A percentile compares a stretch with the other conserved stretches of the same genome.
These are phyloP conservation scores for Acrobasis repandana DNA, from an alignment of 2,888 invertebrate species.

Conservation along the genomic window DNA sequence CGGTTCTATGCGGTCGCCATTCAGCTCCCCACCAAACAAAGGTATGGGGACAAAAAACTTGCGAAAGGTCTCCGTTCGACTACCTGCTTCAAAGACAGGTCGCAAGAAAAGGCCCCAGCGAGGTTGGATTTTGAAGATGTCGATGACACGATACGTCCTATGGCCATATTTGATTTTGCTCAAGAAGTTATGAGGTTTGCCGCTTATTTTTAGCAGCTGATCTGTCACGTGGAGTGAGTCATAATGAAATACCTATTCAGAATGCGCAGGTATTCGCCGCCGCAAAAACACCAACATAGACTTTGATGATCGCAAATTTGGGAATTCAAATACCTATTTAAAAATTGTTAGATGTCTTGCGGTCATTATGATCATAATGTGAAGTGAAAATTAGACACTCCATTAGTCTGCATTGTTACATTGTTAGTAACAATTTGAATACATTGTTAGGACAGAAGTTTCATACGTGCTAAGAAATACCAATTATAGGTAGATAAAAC, in stretches of 20 bases:
- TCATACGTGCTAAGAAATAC: slow-evolving; percentile 5
- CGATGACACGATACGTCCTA: slow-evolving; percentile 68
- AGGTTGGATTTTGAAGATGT: slow-evolving; percentile 45
- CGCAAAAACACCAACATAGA: slow-evolving; percentile 32
- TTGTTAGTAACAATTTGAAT: background rate
- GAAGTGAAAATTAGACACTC: background rate
- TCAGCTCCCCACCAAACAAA: slow-evolving; percentile 53
- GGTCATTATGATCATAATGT: background rate
- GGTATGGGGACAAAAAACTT: slow-evolving; percentile 58
- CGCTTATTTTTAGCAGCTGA: slow-evolving; percentile 53
- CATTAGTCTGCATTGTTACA: background rate
- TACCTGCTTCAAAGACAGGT: slow-evolving; percentile 66
- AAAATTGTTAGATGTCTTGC: background rate
- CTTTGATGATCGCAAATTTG: slow-evolving; percentile 30
- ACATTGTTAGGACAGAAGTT: background rate
- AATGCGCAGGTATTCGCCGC: slow-evolving; percentile 29
- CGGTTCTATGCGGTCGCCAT: slow-evolving; percentile 43
- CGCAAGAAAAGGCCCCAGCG: slow-evolving; percentile 45
- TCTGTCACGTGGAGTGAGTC: slow-evolving; percentile 50
- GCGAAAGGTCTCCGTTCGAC: slow-evolving; percentile 58
- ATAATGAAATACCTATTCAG: slow-evolving; percentile 34
- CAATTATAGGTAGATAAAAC: background rate
- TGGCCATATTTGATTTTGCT: slow-evolving; percentile 43
- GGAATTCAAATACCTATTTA: slow-evolving; percentile 21
- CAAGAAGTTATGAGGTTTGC: slow-evolving; percentile 37